Base-by-base conservation (phyloP, 2,113 vertebrate genomes). In the Pavo muticus region DNA sequence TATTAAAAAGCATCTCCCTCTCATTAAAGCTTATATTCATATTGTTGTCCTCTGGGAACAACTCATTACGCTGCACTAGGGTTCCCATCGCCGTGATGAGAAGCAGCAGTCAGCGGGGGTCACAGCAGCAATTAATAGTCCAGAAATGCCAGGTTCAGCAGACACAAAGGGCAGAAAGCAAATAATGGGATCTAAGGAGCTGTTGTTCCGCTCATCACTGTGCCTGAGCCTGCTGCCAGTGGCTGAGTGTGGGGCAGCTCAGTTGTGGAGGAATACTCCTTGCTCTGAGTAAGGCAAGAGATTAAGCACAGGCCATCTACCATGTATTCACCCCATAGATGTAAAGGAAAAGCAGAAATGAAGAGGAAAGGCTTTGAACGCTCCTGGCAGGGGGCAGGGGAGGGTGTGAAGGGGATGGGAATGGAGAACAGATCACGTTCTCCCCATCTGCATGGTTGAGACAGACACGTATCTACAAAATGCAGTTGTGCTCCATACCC, bases 1-100 rank as follows among this genome's bases (percentile, higher is more conserved):
- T 93, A 83, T 86, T 88, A 77, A 91, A 92, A 94, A 91, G 60
- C 83, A 91, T 95, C 93, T 90, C 87, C 72, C 75, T 96, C 91
- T 97, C 96, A 96, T 96, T 95, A 97, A 94, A 93, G 72, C 92
- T 92, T 81, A 82, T 77, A 94, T 95, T 96, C 87, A 68, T 91
- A 73, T 84, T 88, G 56, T 59, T 90, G 50, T 95, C 95, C 91
- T 91, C 79, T 91, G 92, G 95, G 94, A 94, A 57, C 85, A 73
- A 14, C 91, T 96, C 87, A 91, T 94, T 95, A 92, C 0, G 0
- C 78, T 94, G 60, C 52, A 80, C 78, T 67, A 87, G 94, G 87
- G 80, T 95, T 94, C 84, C 90, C 72, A 71, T 56, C 82, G 75
- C 84, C 88, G 64, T 87, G 82, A 87, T 71, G 71, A 94, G 87